Percentiles rank a stretch among this genome's conserved stretches.
These are phyloP conservation scores for Drosophila ficusphila DNA, from an alignment of 1,140 invertebrate genomes.

Conservation along the genomic window DNA sequence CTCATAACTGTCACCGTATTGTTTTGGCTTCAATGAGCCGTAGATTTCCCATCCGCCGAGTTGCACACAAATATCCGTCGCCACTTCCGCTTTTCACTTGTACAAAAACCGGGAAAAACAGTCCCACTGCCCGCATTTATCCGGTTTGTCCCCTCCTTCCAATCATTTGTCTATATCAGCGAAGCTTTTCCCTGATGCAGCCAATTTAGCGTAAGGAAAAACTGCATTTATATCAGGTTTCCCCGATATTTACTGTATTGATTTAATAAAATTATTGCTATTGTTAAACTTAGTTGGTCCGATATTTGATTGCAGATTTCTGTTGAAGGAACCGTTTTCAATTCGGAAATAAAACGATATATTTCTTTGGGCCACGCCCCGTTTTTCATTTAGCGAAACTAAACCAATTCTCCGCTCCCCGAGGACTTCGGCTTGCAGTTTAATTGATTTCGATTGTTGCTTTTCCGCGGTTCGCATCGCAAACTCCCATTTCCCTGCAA, in stretches of 20 bases:
- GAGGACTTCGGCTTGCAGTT: conserved; percentile 1
- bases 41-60: conserved; percentile 37
- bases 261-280: too few relatives aligned
- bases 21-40: conserved; percentile 59
- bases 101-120: conserved; percentile 37
- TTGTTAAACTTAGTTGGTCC: too few relatives aligned
- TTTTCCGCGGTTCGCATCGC: conserved; percentile 16
- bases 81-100: conserved; percentile 2
- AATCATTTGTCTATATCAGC: conserved; percentile 10
- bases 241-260: too few relatives aligned
- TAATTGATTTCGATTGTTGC: conserved; percentile 47
- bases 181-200: neutral
- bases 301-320: too few relatives aligned
- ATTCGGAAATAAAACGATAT: too few relatives aligned
- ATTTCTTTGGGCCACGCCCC: too few relatives aligned
- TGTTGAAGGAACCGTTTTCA: too few relatives aligned
- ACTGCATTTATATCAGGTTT: neutral
- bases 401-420: neutral
- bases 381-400: neutral
- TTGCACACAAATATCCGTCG: conserved; percentile 41
- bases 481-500: conserved; percentile 45
- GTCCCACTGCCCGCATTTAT: neutral
- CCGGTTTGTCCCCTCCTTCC: neutral
- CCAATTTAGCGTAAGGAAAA: conserved; percentile 9
- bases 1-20: conserved; percentile 67